Evolutionary conservation across 1,140 invertebrate species (phyloP), one percentile per base, ranked within the genome.

Genomic region (Atta cephalotes): DNA sequence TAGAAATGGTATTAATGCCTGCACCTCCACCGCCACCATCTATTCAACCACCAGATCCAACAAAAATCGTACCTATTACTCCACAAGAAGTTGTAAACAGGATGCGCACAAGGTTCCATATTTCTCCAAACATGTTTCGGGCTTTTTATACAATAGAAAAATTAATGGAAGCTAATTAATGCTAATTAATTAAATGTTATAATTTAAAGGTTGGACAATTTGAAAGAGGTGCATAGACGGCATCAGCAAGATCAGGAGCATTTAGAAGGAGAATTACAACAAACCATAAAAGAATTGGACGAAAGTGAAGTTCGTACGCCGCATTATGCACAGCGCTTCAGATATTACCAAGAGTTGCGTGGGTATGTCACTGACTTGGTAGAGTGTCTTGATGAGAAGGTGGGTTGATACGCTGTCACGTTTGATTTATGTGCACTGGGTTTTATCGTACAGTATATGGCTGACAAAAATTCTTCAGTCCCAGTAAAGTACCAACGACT

Each of bases 281-380:
- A 97, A 86, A 95, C 97, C n/a, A 93, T 96, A 74, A 94, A 96
- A 65, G 97, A 97, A 91, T 95, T 97, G 87, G 94, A 96, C 51
- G 96, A 96, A 78, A 95, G 96, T 71, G 96, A 96, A 94, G 95
- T 95, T 82, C 96, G 96, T 90, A 97, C 96, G 82, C 97, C 97
- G 65, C 95, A 95, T 88, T 96, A 97, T 91, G 97, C 97, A 89
- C 96, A 96, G 88, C 97, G 97, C 93, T 99, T 98, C 96, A 96
- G 97, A 94, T 98, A 99, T 95, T 99, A 99, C 96, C 98, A 99
- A 97, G 98, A 99, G 96, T 97, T 98, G 93, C 97, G 98, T 95
- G 98, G 98, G 94, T 99, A 99, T 97, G 97, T 99, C 94, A 98
- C 97, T 93, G 98, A 99, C 97, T 97, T 99, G 95, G 97, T 99